These are phyloP conservation scores for Polypterus bichir DNA, from an alignment of 2,113 vertebrate species.

Conservation along the genomic window DNA sequence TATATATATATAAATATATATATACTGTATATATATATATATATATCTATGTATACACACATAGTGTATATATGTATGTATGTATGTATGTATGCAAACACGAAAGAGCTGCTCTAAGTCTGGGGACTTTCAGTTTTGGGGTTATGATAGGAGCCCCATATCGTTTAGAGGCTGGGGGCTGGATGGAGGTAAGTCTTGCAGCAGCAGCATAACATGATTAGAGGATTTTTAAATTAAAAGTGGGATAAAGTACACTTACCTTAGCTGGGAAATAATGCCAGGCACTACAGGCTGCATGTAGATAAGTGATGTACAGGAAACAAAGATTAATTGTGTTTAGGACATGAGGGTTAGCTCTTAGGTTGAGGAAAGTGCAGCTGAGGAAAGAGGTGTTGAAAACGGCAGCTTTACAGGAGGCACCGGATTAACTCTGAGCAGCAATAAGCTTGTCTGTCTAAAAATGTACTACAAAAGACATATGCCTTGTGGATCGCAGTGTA, in stretches of 20 bases:
- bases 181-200: slow-evolving; percentile 15
- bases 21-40: no score
- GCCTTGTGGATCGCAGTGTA: no score
- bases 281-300: slow-evolving; percentile 36
- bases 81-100: no score
- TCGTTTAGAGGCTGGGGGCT: slow-evolving; percentile 20
- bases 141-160: no score
- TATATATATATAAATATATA: no score
- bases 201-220: slow-evolving; percentile 21
- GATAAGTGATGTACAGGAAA: slow-evolving; percentile 48
- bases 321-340: slow-evolving; percentile 42
- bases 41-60: no score
- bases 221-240: no score
- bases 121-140: no score
- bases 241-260: no score
- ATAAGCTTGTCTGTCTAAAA: slow-evolving; percentile 10
- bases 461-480: no score
- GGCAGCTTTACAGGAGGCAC: slow-evolving; percentile 18
- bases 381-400: slow-evolving; percentile 12
- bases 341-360: neutral
- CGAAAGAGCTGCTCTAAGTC: no score
- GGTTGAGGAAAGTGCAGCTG: slow-evolving; percentile 10
- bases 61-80: no score
- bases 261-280: neutral
- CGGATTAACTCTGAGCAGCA: slow-evolving; percentile 10